These are phyloP conservation scores for Nasua narica DNA, from an alignment of 2,797 vertebrate genomes.

Conservation along the genomic window DNA sequence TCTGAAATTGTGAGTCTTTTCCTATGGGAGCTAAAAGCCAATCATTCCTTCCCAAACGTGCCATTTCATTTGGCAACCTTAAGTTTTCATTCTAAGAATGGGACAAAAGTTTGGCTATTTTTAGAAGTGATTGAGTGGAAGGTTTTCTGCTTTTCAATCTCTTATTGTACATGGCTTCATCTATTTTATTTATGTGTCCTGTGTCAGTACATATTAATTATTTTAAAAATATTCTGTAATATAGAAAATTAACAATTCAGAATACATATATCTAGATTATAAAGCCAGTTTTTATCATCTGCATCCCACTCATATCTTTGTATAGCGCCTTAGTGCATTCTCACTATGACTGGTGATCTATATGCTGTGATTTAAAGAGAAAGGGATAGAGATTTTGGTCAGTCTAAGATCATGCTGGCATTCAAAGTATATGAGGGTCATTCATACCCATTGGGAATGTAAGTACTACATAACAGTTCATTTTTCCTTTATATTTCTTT, in stretches of 20 bases:
- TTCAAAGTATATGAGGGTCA: neutral
- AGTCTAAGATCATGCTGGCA: slow-evolving; percentile 5
- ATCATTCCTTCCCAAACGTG: neutral
- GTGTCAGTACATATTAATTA: neutral
- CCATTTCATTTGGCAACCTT: slow-evolving; percentile 26
- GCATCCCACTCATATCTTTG: neutral
- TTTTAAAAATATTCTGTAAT: neutral
- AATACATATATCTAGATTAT: neutral
- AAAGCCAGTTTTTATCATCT: slow-evolving; percentile 14
- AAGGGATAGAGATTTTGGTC: slow-evolving; percentile 24
- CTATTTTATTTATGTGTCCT: neutral
- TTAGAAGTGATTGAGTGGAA: neutral
- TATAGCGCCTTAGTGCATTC: neutral
- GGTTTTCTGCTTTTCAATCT: neutral
- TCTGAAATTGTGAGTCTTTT: slow-evolving; percentile 15
- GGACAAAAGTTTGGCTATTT: neutral
- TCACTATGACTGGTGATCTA: neutral
- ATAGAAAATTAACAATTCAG: neutral
- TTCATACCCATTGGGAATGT: neutral
- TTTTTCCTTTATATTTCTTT: slow-evolving; percentile 11
- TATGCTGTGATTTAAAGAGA: slow-evolving; percentile 23
- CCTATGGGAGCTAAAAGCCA: neutral
- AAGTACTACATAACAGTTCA: neutral
- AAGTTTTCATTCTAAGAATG: slow-evolving; percentile 13
- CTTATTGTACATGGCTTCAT: neutral